Evolutionary conservation across 2,113 vertebrate genomes (phyloP), one percentile per base, ranked within the genome.

Genomic region (Chlamydotis undulata): DNA sequence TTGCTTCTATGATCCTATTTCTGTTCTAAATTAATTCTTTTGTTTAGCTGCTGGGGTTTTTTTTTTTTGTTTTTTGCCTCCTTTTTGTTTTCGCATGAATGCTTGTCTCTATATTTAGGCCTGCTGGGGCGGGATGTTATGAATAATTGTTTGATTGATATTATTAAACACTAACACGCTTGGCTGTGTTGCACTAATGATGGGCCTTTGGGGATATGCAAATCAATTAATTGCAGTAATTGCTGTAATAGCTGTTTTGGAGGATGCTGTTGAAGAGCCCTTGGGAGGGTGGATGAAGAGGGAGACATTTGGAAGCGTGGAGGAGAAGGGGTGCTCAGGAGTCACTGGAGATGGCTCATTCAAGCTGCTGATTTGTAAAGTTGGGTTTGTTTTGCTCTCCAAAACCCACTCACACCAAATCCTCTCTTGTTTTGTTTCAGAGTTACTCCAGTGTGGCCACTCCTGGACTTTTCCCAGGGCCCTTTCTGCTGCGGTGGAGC

Each of bases 141-240:
- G 67, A 94, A 95, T 94, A 91, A 89, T 91, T 95, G 96, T 94
- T 94, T 94, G 94, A 87, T 82, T 96, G 94, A 89, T 95, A 93
- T 91, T 96, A 96, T 94, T 94, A 96, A 96, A 96, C 81, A 73
- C 83, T 91, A 95, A 91, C 92, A 91, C 59, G 77, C 96, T 97
- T 96, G 95, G 83, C 87, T 96, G 96, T 96, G 83, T 93, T 94
- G 95, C 90, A 96, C 92, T 96, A 96, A 97, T 95, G 95, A 80
- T 47, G 74, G 83, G 94, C 55, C 96, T 93, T 96, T 91, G 94
- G 94, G 92, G 95, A 96, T 94, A 94, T 97, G 94, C 93, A 96
- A 95, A 97, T 95, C 83, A 91, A 87, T 97, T 95, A 97, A 97
- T 95, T 93, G 95, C 78, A 69, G 86, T 87, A 94, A 94, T 90